These are phyloP conservation scores for Blastobasis lacticolella DNA, from an alignment of 2,888 invertebrate species.

Conservation along the genomic window DNA sequence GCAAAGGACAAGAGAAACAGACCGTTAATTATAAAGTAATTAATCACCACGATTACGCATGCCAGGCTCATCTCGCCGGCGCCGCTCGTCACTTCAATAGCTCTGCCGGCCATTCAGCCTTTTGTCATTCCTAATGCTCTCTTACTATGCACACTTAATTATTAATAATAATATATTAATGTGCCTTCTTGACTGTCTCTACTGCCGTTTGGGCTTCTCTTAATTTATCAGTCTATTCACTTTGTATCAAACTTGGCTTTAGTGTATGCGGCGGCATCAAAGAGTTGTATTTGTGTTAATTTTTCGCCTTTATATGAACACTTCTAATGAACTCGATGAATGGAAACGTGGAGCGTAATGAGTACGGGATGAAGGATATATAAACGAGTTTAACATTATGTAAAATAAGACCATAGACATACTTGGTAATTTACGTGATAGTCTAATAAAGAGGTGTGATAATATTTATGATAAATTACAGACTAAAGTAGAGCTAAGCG, in stretches of 20 bases:
- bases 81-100: slow-evolving; percentile 52
- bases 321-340: no score
- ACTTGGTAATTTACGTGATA: no score
- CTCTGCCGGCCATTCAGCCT: slow-evolving; percentile 42
- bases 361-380: no score
- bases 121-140: slow-evolving; percentile 35
- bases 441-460: no score
- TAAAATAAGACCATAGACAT: no score
- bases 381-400: no score
- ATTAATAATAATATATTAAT: slow-evolving; percentile 51
- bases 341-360: no score
- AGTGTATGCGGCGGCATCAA: slow-evolving; percentile 5
- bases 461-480: no score
- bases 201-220: slow-evolving; percentile 1
- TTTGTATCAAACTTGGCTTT: slow-evolving; percentile 3
- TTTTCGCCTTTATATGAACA: background rate
- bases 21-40: slow-evolving; percentile 35
- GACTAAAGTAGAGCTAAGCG: no score
- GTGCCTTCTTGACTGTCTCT: slow-evolving; percentile 27
- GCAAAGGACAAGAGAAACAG: slow-evolving; percentile 14
- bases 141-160: slow-evolving; percentile 56
- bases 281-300: background rate
- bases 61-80: slow-evolving; percentile 44
- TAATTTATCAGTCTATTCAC: slow-evolving; percentile 9
- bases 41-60: slow-evolving; percentile 45